Base-by-base conservation (phyloP, 1,140 invertebrate species). In the Pseudobourletiella spinata region DNA sequence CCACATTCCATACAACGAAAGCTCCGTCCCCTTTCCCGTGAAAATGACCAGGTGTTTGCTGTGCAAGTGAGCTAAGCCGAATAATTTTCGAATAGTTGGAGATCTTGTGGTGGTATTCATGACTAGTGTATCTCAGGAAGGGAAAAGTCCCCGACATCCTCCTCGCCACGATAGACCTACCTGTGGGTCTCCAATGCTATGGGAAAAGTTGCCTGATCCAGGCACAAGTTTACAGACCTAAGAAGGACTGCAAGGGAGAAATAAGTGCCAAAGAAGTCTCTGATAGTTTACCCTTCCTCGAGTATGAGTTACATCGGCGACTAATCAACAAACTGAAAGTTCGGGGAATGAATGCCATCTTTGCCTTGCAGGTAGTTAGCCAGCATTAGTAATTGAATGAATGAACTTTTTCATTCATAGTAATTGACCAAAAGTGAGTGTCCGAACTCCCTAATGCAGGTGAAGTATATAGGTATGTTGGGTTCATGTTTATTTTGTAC, bases 271-370 rank as follows among this genome's bases (percentile, higher is more conserved):
- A 94, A 73, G 92, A 97, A 77, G 89, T 97, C 59, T 95, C 91
- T 4, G 89, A 91, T 75, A 84, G 86, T 59, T 76, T 98, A 43
- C 95, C 95, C 1, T 97, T 98, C 76, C 74, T 98, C 44, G 93
- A 98, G 75, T 97, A 96, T 75, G 95, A 98, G 74, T 77, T 98
- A 26, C 91, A 98, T 74, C 85, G 89, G 64, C 82, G 95, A 70
- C 76, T 97, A 14, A 80, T 95, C 1, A 93, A 92, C 71, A 97
- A 95, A 75, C 76, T 97, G 0, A 85, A 89, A 74, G 86, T 94
- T 62, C 91, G 90, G 73, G 93, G 90, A 16, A 92, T 95, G 89
- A 95, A 95, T 77, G 85, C 87, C n/a, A 79, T 94, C 20, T 93
- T 94, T 75, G 87, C 88, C 1, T 74, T 95, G 1, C 85, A 84